These are phyloP conservation scores for Eriosoma lanigerum DNA, from an alignment of 1,140 invertebrate species.

Conservation along the genomic window DNA sequence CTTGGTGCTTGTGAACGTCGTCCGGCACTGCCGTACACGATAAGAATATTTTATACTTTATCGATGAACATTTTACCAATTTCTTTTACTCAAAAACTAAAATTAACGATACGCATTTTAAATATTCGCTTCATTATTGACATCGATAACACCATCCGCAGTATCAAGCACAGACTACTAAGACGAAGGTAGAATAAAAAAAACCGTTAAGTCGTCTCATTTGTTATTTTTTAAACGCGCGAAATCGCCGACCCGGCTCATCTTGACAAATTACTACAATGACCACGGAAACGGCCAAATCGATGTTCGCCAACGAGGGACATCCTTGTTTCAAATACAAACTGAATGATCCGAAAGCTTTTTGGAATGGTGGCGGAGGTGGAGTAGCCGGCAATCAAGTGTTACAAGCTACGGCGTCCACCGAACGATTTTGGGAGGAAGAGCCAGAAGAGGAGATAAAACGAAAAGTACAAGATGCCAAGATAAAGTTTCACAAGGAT, in stretches of 20 bases:
- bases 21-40: neutral
- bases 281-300: conserved; percentile 46
- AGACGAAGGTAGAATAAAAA: neutral
- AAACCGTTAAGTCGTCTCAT: conserved; percentile 14
- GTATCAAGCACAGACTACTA: neutral
- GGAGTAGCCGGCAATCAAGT: conserved; percentile 45
- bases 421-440: conserved; percentile 59
- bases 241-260: neutral
- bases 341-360: conserved; percentile 32
- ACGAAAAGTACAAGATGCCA: conserved; percentile 58
- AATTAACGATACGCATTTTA: too few species aligned
- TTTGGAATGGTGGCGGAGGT: neutral
- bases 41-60: neutral
- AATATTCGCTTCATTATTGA: too few species aligned
- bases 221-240: neutral
- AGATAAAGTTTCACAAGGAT: conserved; percentile 59
- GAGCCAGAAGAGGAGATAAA: conserved; percentile 58
- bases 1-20: conserved; percentile 25
- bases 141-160: too few species aligned
- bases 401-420: conserved; percentile 57
- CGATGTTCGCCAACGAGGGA: conserved; percentile 28
- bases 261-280: neutral
- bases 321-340: conserved; percentile 46
- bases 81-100: too few species aligned
- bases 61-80: neutral